A percentile compares a stretch with the other conserved stretches of the same genome.
Conservation (phyloP, 2,888 invertebrate species). For the Drosophila greeni region DNA sequence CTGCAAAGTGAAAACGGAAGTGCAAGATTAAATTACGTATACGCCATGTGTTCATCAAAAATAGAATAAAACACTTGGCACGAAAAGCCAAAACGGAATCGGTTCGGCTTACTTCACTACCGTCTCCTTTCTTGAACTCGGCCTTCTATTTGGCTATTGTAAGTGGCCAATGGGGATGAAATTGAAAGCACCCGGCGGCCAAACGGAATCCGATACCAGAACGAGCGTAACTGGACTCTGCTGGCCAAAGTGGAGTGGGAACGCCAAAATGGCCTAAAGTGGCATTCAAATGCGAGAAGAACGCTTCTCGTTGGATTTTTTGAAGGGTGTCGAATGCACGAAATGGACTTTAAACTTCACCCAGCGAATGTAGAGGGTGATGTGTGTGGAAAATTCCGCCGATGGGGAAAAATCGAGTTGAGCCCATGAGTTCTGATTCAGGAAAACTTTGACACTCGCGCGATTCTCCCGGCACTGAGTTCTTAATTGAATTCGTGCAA, state of each 20-base stretch:
- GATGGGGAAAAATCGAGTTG: constrained; percentile 1
- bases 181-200: constrained; percentile 39
- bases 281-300: constrained; percentile 36
- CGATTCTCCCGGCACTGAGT: background rate
- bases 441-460: constrained; percentile 19
- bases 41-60: constrained; percentile 29
- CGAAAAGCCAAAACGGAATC: constrained; percentile 44
- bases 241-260: constrained; percentile 6
- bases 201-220: constrained; percentile 28
- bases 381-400: background rate
- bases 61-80: constrained; percentile 36
- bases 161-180: constrained; percentile 45
- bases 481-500: constrained; percentile 32
- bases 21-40: constrained; percentile 45
- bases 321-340: constrained; percentile 3
- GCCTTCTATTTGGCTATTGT: constrained; percentile 30
- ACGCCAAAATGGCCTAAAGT: constrained; percentile 31
- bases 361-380: constrained; percentile 14
- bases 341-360: constrained; percentile 28
- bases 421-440: constrained; percentile 9
- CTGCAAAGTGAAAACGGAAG: constrained; percentile 10
- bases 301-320: constrained; percentile 6
- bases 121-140: constrained; percentile 1
- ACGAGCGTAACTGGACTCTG: constrained; percentile 11
- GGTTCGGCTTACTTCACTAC: constrained; percentile 2